Evolutionary conservation across 2,797 vertebrate genomes (phyloP), one percentile per base, ranked within the genome.

Genomic region (Syncerus caffer): DNA sequence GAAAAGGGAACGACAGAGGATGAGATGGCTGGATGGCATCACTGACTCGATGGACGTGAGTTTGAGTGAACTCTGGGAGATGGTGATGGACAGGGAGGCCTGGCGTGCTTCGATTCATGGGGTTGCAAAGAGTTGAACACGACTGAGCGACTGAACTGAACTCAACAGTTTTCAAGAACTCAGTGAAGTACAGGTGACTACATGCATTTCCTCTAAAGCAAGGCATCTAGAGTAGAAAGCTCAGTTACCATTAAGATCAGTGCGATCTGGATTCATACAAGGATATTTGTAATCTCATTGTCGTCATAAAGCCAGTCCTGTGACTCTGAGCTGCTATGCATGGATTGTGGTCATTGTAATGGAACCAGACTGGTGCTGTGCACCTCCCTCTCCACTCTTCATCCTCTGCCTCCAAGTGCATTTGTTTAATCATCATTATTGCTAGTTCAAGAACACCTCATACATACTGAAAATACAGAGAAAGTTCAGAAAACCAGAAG

Each of bases 231-330:
- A 79, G 50, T 86, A 80, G 50, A 88, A 89, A 34, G 10, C 23
- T 53, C n/a, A 31, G 0, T 88, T 60, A 38, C 53, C 84, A 64
- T 96, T 94, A 97, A 98, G 96, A 51, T 95, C 93, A 47, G 3
- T 86, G 97, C 93, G 95, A 96, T 98, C 97, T 96, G 95, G 94
- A 53, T 96, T 92, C 82, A 84, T 95, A 92, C 89, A 51, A 82
- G 95, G 76, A 90, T 60, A 64, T 80, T 79, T 84, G 93, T 97
- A 98, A 94, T 97, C 93, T 89, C 97, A 80, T 95, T 94, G 92
- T 97, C 94, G 50, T 97, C 93, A 79, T 89, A 80, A 95, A 97
- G 87, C 95, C 96, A 97, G 96, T 98, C 97, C 79, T 74, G 93
- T 27, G 71, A 80, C 93, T 97, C 64, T 64, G 94, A 95, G 78